These are phyloP conservation scores for Galagoides demidoff DNA, from an alignment of 2,797 vertebrate genomes.

Conservation along the genomic window DNA sequence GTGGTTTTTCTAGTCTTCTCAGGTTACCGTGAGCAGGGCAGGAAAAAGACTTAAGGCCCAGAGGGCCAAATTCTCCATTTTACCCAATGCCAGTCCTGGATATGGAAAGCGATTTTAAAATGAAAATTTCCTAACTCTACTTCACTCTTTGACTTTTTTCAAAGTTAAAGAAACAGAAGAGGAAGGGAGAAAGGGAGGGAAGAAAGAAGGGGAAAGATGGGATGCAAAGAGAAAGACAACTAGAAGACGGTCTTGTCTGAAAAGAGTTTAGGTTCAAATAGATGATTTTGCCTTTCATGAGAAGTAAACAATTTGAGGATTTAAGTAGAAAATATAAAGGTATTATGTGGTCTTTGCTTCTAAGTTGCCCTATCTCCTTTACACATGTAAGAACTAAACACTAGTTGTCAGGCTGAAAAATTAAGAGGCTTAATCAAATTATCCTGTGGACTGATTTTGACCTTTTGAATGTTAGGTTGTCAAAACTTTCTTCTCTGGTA, in stretches of 20 bases:
- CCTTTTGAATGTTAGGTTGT: conserved; percentile 78
- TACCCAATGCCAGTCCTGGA: neutral
- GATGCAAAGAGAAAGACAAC: too few species aligned
- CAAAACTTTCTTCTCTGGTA: conserved; percentile 79
- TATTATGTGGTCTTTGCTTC: neutral
- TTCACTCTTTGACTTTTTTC: neutral
- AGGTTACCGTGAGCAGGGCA: neutral
- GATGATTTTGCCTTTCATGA: neutral
- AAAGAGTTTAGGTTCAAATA: neutral
- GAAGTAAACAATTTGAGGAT: conserved; percentile 58
- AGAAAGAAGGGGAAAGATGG: neutral
- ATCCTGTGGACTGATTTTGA: conserved; percentile 78
- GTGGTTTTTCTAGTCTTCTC: conserved; percentile 27
- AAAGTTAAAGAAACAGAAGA: neutral
- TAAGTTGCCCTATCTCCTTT: neutral
- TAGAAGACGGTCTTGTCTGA: neutral
- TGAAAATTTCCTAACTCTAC: conserved; percentile 3
- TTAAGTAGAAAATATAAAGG: conserved; percentile 41
- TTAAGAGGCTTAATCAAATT: conserved; percentile 75
- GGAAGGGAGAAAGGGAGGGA: too few species aligned
- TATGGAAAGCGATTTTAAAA: conserved; percentile 7
- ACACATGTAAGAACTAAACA: neutral
- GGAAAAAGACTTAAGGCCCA: neutral
- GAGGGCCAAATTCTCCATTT: neutral
- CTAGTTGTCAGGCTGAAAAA: conserved; percentile 66